Evolutionary conservation across 2,797 vertebrate genomes (phyloP).

Genomic region (Paramormyrops hopkinsi): DNA sequence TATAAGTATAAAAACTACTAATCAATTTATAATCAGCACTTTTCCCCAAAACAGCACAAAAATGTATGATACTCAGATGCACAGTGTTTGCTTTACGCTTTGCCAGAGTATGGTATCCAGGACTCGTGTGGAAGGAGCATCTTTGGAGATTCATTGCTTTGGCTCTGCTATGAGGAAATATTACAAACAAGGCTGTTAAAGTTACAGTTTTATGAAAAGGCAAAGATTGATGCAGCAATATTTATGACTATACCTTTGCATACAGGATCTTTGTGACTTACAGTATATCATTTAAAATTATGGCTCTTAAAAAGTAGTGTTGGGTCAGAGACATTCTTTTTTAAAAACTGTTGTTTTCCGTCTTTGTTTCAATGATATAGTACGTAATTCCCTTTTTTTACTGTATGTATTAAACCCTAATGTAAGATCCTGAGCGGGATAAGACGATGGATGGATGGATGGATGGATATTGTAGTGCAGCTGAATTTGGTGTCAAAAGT

Average conservation of each 20-base stretch:
- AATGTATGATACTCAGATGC: not conserved
- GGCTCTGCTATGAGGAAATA: not conserved
- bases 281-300: not conserved
- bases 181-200: not conserved
- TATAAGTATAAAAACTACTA: not conserved
- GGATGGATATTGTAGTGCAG: not conserved
- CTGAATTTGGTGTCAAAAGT: not conserved
- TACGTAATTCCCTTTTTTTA: not conserved
- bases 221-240: not conserved
- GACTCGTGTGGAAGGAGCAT: not conserved
- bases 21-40: not conserved
- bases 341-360: not conserved
- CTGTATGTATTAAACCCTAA: not conserved
- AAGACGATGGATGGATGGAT: not conserved
- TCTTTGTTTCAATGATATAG: not conserved
- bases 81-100: not conserved
- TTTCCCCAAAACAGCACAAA: not conserved
- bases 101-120: not conserved
- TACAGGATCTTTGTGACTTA: not conserved
- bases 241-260: not conserved
- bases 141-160: not conserved
- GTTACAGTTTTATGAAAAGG: not conserved
- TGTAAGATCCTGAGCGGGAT: not conserved
- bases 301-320: not conserved
- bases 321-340: not conserved